Percentiles rank a stretch among this genome's conserved stretches.
Conservation (phyloP, 2,113 vertebrate genomes). For the Gymnarchus niloticus region DNA sequence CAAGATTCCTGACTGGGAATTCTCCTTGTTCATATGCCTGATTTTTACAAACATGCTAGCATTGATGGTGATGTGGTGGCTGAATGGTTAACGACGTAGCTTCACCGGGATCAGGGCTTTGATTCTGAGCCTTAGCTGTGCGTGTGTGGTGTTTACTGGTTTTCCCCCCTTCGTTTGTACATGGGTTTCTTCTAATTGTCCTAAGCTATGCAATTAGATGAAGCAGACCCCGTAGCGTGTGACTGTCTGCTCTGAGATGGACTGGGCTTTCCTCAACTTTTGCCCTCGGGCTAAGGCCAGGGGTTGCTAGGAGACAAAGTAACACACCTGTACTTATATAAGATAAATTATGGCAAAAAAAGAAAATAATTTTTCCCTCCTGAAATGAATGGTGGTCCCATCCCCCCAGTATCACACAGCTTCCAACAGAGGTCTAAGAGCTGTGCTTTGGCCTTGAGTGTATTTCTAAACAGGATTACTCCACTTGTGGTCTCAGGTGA, state of each 20-base stretch:
- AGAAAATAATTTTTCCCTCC: neutral
- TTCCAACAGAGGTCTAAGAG: neutral
- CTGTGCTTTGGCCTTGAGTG: neutral
- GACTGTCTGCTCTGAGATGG: neutral
- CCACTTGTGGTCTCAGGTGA: neutral
- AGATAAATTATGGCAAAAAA: too few species aligned
- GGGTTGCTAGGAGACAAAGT: neutral
- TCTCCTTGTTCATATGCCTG: neutral
- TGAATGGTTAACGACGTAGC: neutral
- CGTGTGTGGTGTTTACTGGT: too few species aligned
- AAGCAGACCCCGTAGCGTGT: neutral
- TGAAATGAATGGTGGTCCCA: neutral
- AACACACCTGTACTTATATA: neutral
- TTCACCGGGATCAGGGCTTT: neutral
- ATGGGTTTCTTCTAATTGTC: too few species aligned
- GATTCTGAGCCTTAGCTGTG: too few species aligned
- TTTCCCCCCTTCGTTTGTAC: neutral
- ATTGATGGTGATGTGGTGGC: too few species aligned
- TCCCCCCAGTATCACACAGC: neutral
- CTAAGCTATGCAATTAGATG: neutral
- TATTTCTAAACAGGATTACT: neutral
- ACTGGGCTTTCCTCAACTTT: neutral
- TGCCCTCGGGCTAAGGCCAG: too few species aligned
- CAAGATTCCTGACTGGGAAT: neutral
- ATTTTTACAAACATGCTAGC: neutral